Percentiles rank a stretch among this genome's conserved stretches.
phyloP scores from a whole-genome alignment of 1,140 invertebrate genomes.

The Drosophila triauraria region DNA sequence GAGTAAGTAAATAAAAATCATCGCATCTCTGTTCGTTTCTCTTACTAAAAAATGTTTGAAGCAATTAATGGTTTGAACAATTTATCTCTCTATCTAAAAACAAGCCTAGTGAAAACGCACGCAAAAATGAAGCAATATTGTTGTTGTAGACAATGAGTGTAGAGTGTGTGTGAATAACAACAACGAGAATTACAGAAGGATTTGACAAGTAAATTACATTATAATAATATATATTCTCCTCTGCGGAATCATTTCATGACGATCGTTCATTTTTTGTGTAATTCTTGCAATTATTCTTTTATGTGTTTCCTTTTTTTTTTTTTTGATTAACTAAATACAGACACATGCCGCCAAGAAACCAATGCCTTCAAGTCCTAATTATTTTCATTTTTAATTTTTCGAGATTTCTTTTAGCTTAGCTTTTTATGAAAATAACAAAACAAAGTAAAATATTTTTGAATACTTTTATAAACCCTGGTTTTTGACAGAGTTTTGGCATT shows the following conservation, averaged over 20 bases:
- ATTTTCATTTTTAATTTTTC: conserved; percentile 20
- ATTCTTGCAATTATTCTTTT: conserved; percentile 38
- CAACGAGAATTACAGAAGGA: conserved; percentile 72
- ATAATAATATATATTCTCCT: conserved; percentile 18
- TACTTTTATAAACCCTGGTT: conserved; percentile 30
- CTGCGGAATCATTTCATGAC: conserved; percentile 2
- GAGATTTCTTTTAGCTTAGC: conserved; percentile 39
- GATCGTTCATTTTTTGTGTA: conserved; percentile 24
- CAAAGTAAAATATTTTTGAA: conserved; percentile 19
- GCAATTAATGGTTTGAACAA: conserved; percentile 26
- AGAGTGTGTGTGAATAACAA: conserved; percentile 29
- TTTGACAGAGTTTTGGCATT: conserved; percentile 57
- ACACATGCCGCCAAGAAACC: conserved; percentile 86
- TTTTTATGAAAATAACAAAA: conserved; percentile 52
- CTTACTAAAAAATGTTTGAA: conserved; percentile 22
- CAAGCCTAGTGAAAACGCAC: conserved; percentile 58
- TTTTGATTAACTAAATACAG: conserved; percentile 58
- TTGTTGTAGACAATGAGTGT: conserved; percentile 31
- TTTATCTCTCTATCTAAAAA: conserved; percentile 35
- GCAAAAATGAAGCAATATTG: conserved; percentile 52
- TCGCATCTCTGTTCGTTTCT: conserved; percentile 8
- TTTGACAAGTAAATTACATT: conserved; percentile 64
- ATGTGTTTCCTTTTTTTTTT: conserved; percentile 38
- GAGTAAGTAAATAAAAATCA: conserved; percentile 5
- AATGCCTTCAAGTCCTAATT: conserved; percentile 85